Conservation (phyloP, 2,888 invertebrate genomes). For the Lordiphosa fenestrarum region DNA sequence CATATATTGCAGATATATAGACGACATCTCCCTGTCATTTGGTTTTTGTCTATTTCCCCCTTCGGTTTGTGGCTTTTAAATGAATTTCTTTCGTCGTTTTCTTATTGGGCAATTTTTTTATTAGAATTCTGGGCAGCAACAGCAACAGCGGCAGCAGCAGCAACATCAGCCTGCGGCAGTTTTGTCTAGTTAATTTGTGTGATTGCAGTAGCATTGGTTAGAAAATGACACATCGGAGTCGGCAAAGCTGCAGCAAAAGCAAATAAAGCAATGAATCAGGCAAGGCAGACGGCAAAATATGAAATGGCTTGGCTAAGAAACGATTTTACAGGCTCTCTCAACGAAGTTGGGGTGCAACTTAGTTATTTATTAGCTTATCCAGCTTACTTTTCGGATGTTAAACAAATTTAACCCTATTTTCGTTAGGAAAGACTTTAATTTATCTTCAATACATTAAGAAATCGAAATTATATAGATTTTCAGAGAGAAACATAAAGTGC, state of each 20-base stretch:
- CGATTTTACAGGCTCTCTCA: too few relatives aligned
- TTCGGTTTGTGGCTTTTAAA: slow-evolving; percentile 15
- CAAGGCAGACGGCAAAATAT: not conserved
- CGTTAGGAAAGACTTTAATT: too few relatives aligned
- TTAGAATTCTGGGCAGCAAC: slow-evolving; percentile 41
- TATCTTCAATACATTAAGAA: too few relatives aligned
- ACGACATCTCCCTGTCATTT: slow-evolving; percentile 32
- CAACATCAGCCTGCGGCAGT: slow-evolving; percentile 56
- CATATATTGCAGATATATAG: slow-evolving; percentile 52
- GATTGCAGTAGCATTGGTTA: slow-evolving; percentile 61
- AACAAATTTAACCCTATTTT: too few relatives aligned
- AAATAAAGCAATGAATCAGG: slow-evolving; percentile 16
- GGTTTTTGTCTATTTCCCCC: slow-evolving; percentile 8
- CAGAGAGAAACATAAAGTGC: too few relatives aligned
- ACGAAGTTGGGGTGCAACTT: too few relatives aligned
- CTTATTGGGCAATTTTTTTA: slow-evolving; percentile 35
- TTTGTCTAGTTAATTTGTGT: slow-evolving; percentile 72
- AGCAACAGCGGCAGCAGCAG: too few relatives aligned
- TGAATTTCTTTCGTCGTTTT: slow-evolving; percentile 22
- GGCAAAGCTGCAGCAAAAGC: not conserved
- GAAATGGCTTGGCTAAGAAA: too few relatives aligned
- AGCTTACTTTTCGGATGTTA: too few relatives aligned
- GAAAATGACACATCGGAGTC: not conserved
- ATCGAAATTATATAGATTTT: too few relatives aligned
- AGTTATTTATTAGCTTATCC: too few relatives aligned